Conservation (phyloP, 1,140 invertebrate species). For the Nephotettix cincticeps region DNA sequence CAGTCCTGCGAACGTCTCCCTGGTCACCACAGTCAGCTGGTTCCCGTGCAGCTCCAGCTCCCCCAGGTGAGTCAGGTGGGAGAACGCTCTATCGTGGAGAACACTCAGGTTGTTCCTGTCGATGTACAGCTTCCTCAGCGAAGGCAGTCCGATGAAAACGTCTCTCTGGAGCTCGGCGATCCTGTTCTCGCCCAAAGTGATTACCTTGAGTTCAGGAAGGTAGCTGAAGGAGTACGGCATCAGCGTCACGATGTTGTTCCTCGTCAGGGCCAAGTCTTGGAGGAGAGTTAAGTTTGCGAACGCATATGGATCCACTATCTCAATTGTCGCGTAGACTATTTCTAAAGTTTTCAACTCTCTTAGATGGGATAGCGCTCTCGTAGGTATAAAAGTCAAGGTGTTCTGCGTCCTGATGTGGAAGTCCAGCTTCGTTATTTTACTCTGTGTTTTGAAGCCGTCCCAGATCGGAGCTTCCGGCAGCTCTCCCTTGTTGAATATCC, state of each 20-base stretch:
- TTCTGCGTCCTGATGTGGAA: constrained; percentile 66
- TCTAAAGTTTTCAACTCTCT: constrained; percentile 62
- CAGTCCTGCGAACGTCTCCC: constrained; percentile 68
- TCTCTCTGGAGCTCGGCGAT: constrained; percentile 67
- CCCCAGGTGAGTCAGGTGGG: constrained; percentile 59
- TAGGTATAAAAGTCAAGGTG: constrained; percentile 65
- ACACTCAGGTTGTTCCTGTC: constrained; percentile 71
- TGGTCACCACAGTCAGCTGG: constrained; percentile 64
- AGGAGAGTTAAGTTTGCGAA: constrained; percentile 69
- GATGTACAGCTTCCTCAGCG: constrained; percentile 63
- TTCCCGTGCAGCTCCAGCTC: constrained; percentile 70
- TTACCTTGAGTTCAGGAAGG: constrained; percentile 60
- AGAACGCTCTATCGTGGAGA: constrained; percentile 69
- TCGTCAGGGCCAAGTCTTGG: constrained; percentile 61
- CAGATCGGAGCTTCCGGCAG: constrained; percentile 63
- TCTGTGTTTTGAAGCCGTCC: constrained; percentile 65
- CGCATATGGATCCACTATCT: constrained; percentile 61
- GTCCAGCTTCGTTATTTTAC: constrained; percentile 63
- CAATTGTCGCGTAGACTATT: constrained; percentile 69
- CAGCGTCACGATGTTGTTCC: constrained; percentile 65
- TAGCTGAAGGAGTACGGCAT: constrained; percentile 65
- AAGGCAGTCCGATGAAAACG: constrained; percentile 67
- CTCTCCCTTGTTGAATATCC: constrained; percentile 63
- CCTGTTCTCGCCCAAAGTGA: constrained; percentile 69
- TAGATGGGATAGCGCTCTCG: constrained; percentile 61